Evolutionary conservation across 2,113 vertebrate species (phyloP), one percentile per base, ranked within the genome.

Genomic region (Zeus faber): DNA sequence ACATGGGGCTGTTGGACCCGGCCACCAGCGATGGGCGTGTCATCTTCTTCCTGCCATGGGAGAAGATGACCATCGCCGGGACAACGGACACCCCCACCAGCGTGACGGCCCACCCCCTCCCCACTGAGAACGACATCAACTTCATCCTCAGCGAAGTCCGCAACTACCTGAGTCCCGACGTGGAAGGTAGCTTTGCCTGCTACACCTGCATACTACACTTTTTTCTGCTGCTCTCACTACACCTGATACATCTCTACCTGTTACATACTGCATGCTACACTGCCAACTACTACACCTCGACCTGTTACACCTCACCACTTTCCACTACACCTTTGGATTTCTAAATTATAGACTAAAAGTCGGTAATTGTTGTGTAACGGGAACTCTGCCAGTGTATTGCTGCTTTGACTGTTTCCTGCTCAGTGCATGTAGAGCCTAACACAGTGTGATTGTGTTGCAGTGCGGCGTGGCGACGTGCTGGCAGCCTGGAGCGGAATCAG

Each of bases 31-130:
- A 99, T 0, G 96, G 97, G 0, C 86, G 96, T 3, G 95, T 99
- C 67, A 99, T 99, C 70, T 99, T 99, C 88, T 98, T 99, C 88
- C 85, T 99, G 72, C 95, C 96, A 0, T 99, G 97, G 97, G 90
- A 98, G 87, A 98, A 98, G 77, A 95, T 98, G 94, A 98, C 96
- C 0, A 95, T 99, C 0, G 97, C 97, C 0, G 97, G 97, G 22
- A 99, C 96, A 1, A 99, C 96, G 0, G 96, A 99, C 84, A 92
- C 90, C 1, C 94, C 95, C 45, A 99, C 96, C 0, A 88, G 85
- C 0, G 78, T 99, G 16, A 98, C 95, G 0, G 84, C 85, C 0
- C 94, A 98, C 40, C 97, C 97, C 0, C 93, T 93, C 48, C 97
- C 97, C 0, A 92, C 87, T 24, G 89, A 91, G 73, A 82, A 89